Percentiles rank a stretch among this genome's conserved stretches.
phyloP scores from a whole-genome alignment of 2,113 vertebrate genomes.

The Cromileptes altivelis region DNA sequence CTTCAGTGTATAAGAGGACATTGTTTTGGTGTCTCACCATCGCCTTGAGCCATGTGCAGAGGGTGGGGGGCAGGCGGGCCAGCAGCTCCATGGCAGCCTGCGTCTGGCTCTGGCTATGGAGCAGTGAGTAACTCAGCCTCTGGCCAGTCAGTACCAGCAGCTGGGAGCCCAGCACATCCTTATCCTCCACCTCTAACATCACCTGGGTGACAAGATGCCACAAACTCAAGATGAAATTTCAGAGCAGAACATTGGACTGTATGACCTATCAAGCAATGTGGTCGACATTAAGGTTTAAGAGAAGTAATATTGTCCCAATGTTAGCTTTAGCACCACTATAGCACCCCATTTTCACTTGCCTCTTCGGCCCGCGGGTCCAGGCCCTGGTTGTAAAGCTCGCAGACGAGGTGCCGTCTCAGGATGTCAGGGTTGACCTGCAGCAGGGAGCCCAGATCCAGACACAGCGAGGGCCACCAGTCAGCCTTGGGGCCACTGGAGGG shows the following conservation, averaged over 20 bases:
- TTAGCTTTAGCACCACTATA: background rate
- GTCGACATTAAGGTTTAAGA: background rate
- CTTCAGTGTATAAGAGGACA: background rate
- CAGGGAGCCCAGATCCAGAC: conserved; percentile 88
- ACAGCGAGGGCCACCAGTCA: conserved; percentile 90
- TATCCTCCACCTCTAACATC: conserved; percentile 93
- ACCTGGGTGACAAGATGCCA: conserved; percentile 80
- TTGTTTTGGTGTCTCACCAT: conserved; percentile 87
- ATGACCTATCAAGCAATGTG: background rate
- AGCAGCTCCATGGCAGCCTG: conserved; percentile 94
- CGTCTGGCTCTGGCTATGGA: conserved; percentile 89
- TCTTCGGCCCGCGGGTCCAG: conserved; percentile 93
- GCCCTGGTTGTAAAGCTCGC: conserved; percentile 94
- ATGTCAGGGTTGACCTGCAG: conserved; percentile 93
- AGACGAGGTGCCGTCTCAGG: conserved; percentile 91
- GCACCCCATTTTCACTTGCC: conserved; percentile 85
- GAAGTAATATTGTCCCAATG: background rate
- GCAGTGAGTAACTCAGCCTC: conserved; percentile 90
- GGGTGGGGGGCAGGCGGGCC: conserved; percentile 90
- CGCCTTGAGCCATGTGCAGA: conserved; percentile 98
- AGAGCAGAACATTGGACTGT: background rate
- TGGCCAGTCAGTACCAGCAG: conserved; percentile 93
- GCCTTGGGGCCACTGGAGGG: conserved; percentile 75
- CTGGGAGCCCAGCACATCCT: conserved; percentile 96
- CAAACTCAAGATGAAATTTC: background rate